phyloP scores from a whole-genome alignment of 2,888 invertebrate genomes.

The Philaethria dido region DNA sequence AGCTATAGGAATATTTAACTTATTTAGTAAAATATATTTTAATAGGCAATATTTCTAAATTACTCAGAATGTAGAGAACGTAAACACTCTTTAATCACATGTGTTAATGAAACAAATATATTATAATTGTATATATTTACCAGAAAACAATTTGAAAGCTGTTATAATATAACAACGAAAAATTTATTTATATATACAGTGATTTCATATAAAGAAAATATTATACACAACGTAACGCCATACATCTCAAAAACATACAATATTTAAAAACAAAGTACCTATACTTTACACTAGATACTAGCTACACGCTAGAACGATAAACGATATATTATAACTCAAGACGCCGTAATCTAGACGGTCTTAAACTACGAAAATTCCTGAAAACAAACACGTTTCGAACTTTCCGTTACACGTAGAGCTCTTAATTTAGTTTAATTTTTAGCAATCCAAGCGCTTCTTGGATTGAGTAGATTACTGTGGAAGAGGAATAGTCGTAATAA shows the following conservation, averaged over 20 bases:
- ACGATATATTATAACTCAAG: conserved; percentile 22
- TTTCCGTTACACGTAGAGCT: conserved; percentile 19
- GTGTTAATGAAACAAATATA: no score
- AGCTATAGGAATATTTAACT: no score
- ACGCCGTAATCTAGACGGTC: conserved; percentile 21
- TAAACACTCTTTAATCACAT: no score
- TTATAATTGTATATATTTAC: no score
- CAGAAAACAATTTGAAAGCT: no score
- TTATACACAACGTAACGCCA: background rate
- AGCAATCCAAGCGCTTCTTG: conserved; percentile 32
- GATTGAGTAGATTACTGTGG: conserved; percentile 34
- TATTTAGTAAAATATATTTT: no score
- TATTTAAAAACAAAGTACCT: conserved; percentile 13
- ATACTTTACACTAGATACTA: conserved; percentile 11
- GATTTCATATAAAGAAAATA: background rate
- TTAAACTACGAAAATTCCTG: conserved; percentile 20
- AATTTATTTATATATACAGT: no score
- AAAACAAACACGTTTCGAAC: conserved; percentile 16
- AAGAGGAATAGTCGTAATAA: conserved; percentile 44
- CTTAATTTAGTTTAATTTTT: conserved; percentile 37
- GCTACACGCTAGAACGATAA: conserved; percentile 8
- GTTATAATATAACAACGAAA: no score
- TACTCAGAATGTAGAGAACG: no score
- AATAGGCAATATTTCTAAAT: no score
- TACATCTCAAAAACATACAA: conserved; percentile 3